Evolutionary conservation across 2,888 invertebrate genomes (phyloP).

Genomic region (Globia sparganii): DNA sequence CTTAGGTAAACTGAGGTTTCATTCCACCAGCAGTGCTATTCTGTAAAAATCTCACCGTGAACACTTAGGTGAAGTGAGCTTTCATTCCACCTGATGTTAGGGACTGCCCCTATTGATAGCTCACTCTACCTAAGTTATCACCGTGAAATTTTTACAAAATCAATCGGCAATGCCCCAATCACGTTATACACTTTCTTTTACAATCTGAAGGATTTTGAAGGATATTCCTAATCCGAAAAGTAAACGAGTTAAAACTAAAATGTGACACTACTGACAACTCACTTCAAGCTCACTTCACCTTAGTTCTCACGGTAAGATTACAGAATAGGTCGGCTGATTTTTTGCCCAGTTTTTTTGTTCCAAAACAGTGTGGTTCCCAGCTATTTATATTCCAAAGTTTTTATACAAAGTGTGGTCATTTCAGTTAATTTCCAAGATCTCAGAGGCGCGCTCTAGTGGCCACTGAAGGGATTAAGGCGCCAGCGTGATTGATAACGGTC

Average conservation of each 20-base stretch:
- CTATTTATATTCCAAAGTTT: constrained; percentile 5
- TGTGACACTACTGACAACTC: neutral
- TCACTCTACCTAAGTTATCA: no score
- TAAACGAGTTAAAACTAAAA: neutral
- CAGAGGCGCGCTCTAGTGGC: constrained; percentile 32
- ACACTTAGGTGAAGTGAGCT: no score
- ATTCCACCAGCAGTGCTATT: neutral
- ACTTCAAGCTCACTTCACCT: neutral
- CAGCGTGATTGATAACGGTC: constrained; percentile 62
- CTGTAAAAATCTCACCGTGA: no score
- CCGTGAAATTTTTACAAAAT: no score
- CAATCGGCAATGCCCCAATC: no score
- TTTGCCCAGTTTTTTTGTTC: neutral
- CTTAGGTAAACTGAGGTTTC: neutral
- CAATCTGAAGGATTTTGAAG: neutral
- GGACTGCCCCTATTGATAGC: no score
- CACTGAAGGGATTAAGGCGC: constrained; percentile 39
- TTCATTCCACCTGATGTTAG: no score
- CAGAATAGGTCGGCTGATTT: neutral
- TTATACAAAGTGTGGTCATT: constrained; percentile 28
- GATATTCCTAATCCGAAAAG: neutral
- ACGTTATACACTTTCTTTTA: neutral
- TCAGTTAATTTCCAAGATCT: constrained; percentile 35
- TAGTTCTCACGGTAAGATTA: neutral
- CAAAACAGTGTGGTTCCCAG: neutral